Evolutionary conservation across 2,797 vertebrate species (phyloP), one percentile per base, ranked within the genome.

Genomic region (Yasuhikotakia modesta): DNA sequence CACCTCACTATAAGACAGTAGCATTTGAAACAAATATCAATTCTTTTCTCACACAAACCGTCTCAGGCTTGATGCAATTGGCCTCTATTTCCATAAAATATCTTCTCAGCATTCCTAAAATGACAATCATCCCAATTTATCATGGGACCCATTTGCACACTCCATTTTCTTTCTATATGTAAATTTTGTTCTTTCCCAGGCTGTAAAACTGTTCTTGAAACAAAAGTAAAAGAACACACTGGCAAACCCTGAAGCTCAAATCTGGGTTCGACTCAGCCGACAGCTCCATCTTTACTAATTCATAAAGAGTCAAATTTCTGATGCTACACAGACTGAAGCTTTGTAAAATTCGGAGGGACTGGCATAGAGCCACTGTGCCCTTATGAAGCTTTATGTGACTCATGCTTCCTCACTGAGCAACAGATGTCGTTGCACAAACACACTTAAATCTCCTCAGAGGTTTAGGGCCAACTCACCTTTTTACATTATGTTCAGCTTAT

Each of bases 391-490:
- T 89, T 90, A 85, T 88, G 88, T 88, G 86, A 76, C 85, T 82
- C 85, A 81, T 12, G 64, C 64, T 63, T 78, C 72, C 91, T 89
- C 83, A 87, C 88, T 85, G 89, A 88, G 89, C 85, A 91, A 87
- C 91, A 91, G 88, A 91, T 91, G 90, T 88, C 87, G 87, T 76
- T 53, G 81, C 87, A 83, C 82, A 82, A 83, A 86, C 80, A 0
- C 39, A 67, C 48, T 53, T 22, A 73, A 78, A 70, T 30, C 43
- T 48, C 52, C 46, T 13, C 22, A 16, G 70, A 60, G 57, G 27
- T 58, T 52, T 60, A 45, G 21, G 61, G 63, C 35, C 48, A 30
- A 53, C 50, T 66, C 61, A 75, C 73, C 73, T 75, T 55, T 75
- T 5, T 3, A 66, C 21, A 75, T 43, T 66, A 45, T 55, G 48